phyloP scores from a whole-genome alignment of 2,797 vertebrate species.

The Notoglanidium macrostoma region DNA sequence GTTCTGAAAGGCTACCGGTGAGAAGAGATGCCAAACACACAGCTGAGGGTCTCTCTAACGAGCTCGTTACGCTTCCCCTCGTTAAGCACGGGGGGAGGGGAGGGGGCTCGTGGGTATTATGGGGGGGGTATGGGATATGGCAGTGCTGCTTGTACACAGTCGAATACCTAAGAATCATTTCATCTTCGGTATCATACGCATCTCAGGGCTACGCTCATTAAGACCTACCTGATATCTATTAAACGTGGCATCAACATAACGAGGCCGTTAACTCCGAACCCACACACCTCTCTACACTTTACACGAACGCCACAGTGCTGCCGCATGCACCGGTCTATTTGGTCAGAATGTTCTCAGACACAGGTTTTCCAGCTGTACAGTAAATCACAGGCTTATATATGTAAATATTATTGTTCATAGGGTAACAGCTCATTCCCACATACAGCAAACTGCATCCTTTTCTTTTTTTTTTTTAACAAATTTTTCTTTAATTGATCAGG shows the following conservation, averaged over 20 bases:
- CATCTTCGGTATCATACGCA: not conserved
- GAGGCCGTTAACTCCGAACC: not conserved
- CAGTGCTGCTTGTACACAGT: not conserved
- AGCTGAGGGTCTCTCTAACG: conserved; percentile 31
- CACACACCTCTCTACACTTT: not conserved
- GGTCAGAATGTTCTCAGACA: not conserved
- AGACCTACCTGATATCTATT: not conserved
- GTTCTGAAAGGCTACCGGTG: conserved; percentile 11
- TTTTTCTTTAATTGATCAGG: not conserved
- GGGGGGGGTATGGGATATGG: not conserved
- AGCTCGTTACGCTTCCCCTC: conserved; percentile 25
- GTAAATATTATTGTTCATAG: not conserved
- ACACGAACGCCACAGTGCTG: not conserved
- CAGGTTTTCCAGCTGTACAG: not conserved
- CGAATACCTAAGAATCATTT: not conserved
- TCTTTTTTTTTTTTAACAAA: no score
- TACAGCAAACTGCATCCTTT: not conserved
- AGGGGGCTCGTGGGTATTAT: not conserved
- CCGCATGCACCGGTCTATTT: not conserved
- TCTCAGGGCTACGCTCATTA: not conserved
- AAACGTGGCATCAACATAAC: not conserved
- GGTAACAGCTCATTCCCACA: not conserved
- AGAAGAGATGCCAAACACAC: conserved; percentile 24
- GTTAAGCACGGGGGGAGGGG: conserved; percentile 15
- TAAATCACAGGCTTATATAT: not conserved